Conservation (phyloP, 2,113 vertebrate species). For the Forbesichthys papilliferus region DNA sequence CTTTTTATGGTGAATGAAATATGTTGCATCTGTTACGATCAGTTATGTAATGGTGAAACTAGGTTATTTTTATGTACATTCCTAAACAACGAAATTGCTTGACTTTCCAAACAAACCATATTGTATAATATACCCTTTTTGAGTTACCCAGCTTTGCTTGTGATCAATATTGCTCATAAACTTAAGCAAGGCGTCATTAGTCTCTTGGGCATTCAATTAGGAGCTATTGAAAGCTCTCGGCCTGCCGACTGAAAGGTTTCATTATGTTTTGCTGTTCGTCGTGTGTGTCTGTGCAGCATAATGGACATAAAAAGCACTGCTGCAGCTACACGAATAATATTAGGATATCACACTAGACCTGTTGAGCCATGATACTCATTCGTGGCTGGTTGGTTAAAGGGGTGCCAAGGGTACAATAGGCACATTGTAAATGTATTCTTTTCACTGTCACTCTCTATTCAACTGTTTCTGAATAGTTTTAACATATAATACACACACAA, state of each 20-base stretch:
- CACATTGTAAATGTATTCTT: conserved; percentile 8
- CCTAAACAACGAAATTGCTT: too few species aligned
- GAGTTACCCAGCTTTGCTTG: not conserved
- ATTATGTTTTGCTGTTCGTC: not conserved
- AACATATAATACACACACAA: not conserved
- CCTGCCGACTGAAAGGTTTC: conserved; percentile 11
- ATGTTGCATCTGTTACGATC: not conserved
- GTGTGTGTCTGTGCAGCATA: not conserved
- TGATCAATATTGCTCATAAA: not conserved
- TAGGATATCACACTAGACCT: not conserved
- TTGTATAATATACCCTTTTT: not conserved
- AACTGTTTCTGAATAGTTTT: not conserved
- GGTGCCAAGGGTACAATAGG: not conserved
- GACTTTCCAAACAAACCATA: not conserved
- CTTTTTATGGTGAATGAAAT: not conserved
- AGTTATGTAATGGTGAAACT: not conserved
- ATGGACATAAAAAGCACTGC: not conserved
- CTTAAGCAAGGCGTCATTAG: conserved; percentile 7
- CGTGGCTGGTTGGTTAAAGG: conserved; percentile 4
- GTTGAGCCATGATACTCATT: conserved; percentile 28
- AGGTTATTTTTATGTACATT: not conserved
- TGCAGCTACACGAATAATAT: conserved; percentile 35
- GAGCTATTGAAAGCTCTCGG: conserved; percentile 14
- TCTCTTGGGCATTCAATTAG: conserved; percentile 23
- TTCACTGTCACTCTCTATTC: not conserved